Percentiles rank a stretch among this genome's conserved stretches.
These are phyloP conservation scores for Bibio marci DNA, from an alignment of 2,888 invertebrate species.

Conservation along the genomic window DNA sequence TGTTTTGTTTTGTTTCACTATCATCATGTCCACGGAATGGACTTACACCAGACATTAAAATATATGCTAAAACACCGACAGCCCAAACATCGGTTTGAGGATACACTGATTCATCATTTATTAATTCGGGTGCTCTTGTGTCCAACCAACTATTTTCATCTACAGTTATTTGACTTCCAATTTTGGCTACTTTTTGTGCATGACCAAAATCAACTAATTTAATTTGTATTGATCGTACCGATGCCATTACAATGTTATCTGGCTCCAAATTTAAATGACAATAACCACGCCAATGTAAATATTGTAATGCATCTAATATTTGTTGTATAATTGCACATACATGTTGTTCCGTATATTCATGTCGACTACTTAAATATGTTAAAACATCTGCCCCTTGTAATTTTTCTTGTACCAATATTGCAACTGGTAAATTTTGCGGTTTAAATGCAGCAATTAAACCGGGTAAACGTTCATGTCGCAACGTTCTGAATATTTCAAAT, in stretches of 20 bases:
- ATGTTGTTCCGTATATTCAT: slow-evolving; percentile 85
- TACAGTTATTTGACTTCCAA: slow-evolving; percentile 46
- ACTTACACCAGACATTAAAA: slow-evolving; percentile 80
- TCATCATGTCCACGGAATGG: slow-evolving; percentile 75
- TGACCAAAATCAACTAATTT: slow-evolving; percentile 88
- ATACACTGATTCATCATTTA: slow-evolving; percentile 72
- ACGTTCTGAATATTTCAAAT: slow-evolving; percentile 62
- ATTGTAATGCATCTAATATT: slow-evolving; percentile 77
- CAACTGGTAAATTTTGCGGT: slow-evolving; percentile 45
- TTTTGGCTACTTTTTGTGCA: slow-evolving; percentile 62
- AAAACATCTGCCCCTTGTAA: slow-evolving; percentile 83
- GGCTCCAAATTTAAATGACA: slow-evolving; percentile 85
- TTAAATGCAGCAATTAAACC: slow-evolving; percentile 55
- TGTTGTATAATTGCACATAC: slow-evolving; percentile 77
- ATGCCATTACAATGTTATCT: slow-evolving; percentile 85
- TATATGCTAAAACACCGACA: slow-evolving; percentile 78
- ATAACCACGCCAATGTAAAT: slow-evolving; percentile 84
- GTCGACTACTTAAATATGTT: slow-evolving; percentile 70
- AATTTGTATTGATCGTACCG: slow-evolving; percentile 65
- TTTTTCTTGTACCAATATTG: slow-evolving; percentile 62
- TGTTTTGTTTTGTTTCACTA: slow-evolving; percentile 78
- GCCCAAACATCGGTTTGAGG: slow-evolving; percentile 94
- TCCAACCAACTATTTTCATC: slow-evolving; percentile 56
- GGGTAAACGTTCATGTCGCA: slow-evolving; percentile 79
- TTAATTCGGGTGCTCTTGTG: slow-evolving; percentile 71